Percentiles rank a stretch among this genome's conserved stretches.
Evolutionary conservation across 2,888 invertebrate genomes (phyloP).

Genomic region (Leptarthrus brevirostris): DNA sequence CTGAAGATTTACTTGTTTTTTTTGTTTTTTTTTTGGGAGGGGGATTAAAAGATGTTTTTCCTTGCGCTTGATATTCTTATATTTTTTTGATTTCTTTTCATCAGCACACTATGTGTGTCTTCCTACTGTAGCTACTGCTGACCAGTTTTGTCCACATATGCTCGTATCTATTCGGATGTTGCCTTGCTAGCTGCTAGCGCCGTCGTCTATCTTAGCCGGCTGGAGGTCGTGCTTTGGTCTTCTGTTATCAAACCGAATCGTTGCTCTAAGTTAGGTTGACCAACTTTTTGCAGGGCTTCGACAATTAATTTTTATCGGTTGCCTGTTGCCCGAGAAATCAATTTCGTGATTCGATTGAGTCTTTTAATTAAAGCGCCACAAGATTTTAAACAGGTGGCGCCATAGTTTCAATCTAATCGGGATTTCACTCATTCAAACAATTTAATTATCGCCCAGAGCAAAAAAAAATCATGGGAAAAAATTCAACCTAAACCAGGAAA

Average conservation of each 20-base stretch:
- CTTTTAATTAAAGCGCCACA: constrained; percentile 2
- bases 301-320: constrained; percentile 7
- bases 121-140: background rate
- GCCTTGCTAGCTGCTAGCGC: background rate
- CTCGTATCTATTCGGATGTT: background rate
- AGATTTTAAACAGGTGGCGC: constrained; percentile 1
- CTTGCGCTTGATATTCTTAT: constrained; percentile 24
- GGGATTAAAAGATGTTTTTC: constrained; percentile 14
- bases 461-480: background rate
- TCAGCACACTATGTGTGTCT: background rate
- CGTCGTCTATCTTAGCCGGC: background rate
- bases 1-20: constrained; percentile 21
- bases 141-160: background rate
- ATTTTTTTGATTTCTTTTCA: background rate
- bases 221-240: background rate
- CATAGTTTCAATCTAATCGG: background rate
- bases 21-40: constrained; percentile 32
- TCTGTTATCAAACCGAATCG: background rate
- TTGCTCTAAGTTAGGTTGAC: background rate
- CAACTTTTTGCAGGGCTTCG: background rate
- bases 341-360: background rate
- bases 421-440: background rate
- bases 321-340: background rate
- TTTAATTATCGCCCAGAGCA: background rate
- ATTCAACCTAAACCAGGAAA: background rate